Percentiles rank a stretch among this genome's conserved stretches.
These are phyloP conservation scores for Porites evermanni DNA, from an alignment of 92 coral and sea anemone species.

Conservation along the genomic window DNA sequence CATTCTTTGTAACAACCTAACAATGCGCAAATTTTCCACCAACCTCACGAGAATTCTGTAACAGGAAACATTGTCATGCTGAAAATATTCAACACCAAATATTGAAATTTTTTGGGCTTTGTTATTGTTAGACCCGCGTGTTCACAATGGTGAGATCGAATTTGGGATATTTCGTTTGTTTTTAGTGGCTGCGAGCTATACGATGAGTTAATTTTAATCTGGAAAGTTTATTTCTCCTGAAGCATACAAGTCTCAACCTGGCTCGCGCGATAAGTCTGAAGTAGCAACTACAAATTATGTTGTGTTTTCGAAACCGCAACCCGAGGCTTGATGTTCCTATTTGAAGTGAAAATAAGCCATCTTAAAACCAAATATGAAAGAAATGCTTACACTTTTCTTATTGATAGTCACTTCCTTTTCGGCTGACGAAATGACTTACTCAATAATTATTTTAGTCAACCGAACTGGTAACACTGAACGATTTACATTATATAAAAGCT, in stretches of 20 bases:
- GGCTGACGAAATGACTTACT: no score
- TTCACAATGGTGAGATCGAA: no score
- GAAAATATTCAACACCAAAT: slow-evolving; percentile 27
- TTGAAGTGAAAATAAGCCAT: neutral
- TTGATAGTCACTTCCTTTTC: neutral
- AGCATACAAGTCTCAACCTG: neutral
- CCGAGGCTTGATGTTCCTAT: neutral
- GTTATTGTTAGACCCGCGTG: neutral
- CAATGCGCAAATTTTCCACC: neutral
- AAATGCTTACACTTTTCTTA: neutral
- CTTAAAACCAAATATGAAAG: neutral
- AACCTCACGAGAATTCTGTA: neutral
- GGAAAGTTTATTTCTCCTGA: neutral
- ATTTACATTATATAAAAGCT: slow-evolving; percentile 12
- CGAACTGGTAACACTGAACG: neutral
- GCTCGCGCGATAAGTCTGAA: neutral
- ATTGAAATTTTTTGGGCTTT: neutral
- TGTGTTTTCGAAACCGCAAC: slow-evolving; percentile 1
- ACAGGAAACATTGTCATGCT: slow-evolving; percentile 12
- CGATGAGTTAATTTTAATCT: neutral
- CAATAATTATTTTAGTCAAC: no score
- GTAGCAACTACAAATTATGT: neutral
- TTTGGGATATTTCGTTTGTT: neutral
- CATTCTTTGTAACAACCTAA: no score
- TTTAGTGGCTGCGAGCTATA: neutral